Base-by-base conservation (phyloP, 2,888 invertebrate genomes). In the Brachypalpus laphriformis region DNA sequence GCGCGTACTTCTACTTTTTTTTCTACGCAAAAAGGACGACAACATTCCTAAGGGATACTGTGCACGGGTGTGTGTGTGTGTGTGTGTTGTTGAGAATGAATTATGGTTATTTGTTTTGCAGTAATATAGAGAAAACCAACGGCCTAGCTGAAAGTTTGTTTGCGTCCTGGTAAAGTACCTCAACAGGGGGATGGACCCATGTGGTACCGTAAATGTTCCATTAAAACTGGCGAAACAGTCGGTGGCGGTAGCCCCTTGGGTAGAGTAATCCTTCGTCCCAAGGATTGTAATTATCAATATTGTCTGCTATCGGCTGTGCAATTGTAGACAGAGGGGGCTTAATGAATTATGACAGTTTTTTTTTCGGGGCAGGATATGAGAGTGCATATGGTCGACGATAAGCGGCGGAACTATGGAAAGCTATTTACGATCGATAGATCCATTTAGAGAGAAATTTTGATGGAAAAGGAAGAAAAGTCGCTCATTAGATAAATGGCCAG, bases 231-330 rank as follows among this genome's bases (percentile, higher is more conserved):
- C 37, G 8, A 28, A 56, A 63, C 25, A 45, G 40, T 59, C 28
- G 16, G 37, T 7, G 42, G 61, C 18, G 16, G n/a, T 34, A 34
- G 59, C 63, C 78, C 78, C 74, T 68, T 57, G 63, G 68, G 70
- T 49, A 45, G 25, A 61, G 83, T 83, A 83, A 83, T 83, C 78
- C 78, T 65, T 70, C 68, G 74, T 80, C 56, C 78, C 42, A 42
- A 37, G 74, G 74, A 78, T 74, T 83, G 83, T 83, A 83, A 83
- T 83, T 83, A 83, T 83, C 83, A 83, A 83, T 80, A 83, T 80
- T 78, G 83, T 83, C 83, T 83, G 45, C 25, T 65, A 83, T 78
- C 72, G 66, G 66, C 22, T 77, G 37, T 77, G 45, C 18, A 40
- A 22, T 37, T 80, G 51, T 34, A 72, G 66, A 54, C 70, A 54